A percentile compares a stretch with the other conserved stretches of the same genome.
phyloP scores from a whole-genome alignment of 2,888 invertebrate species.

The Coleophora deauratella region DNA sequence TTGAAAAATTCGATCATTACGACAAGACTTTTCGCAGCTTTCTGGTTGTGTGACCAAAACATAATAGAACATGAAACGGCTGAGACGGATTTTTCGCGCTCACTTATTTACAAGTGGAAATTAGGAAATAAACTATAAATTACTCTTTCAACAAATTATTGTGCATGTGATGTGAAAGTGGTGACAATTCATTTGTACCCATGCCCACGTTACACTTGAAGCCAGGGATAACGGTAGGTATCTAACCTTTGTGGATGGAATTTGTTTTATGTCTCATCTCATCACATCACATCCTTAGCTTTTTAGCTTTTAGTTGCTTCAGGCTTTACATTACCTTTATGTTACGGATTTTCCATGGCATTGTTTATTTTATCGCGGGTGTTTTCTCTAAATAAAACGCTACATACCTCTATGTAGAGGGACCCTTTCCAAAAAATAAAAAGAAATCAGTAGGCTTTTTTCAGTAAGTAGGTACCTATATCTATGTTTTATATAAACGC shows the following conservation, averaged over 20 bases:
- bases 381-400: too few relatives aligned
- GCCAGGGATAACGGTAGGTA: slow-evolving; percentile 66
- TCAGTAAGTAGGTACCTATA: too few relatives aligned
- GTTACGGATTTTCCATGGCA: too few relatives aligned
- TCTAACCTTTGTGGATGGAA: slow-evolving; percentile 21
- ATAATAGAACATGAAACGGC: slow-evolving; percentile 52
- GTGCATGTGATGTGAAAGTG: slow-evolving; percentile 45
- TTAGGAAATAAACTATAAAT: slow-evolving; percentile 23
- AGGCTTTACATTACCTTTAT: too few relatives aligned
- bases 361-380: too few relatives aligned
- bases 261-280: too few relatives aligned
- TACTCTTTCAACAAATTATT: slow-evolving; percentile 19
- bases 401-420: too few relatives aligned
- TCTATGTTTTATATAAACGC: too few relatives aligned
- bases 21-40: slow-evolving; percentile 7
- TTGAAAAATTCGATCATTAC: slow-evolving; percentile 44
- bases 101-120: slow-evolving; percentile 36
- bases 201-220: slow-evolving; percentile 70
- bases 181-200: slow-evolving; percentile 24
- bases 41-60: slow-evolving; percentile 40
- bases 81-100: slow-evolving; percentile 51
- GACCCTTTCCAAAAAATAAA: too few relatives aligned
- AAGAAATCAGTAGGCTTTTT: too few relatives aligned
- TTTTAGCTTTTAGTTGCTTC: background rate
- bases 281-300: too few relatives aligned